Evolutionary conservation across 2,113 vertebrate species (phyloP), one percentile per base, ranked within the genome.

Genomic region (Collichthys lucidus): DNA sequence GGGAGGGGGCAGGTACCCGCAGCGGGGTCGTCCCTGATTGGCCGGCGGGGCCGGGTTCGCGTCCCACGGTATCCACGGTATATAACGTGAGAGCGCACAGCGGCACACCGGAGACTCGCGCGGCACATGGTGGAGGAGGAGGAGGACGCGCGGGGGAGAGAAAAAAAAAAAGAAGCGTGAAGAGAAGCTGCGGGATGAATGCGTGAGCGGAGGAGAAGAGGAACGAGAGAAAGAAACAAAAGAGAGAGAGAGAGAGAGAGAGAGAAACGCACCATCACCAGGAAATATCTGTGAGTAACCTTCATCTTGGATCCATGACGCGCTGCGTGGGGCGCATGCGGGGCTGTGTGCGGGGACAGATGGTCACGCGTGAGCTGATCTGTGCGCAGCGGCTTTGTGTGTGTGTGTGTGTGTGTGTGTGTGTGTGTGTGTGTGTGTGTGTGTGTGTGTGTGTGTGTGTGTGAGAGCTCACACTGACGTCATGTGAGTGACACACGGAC

Each of bases 261-360:
- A 46, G 22, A n/a, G 17, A 46, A 5, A 7, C 11, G 22, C 44
- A 2, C 20, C 52, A 2, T 20, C 35, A 1, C 16, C 35, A 1
- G 29, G 63, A 64, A 14, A 10, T 15, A 74, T 17, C 50, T 17
- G 86, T 88, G 74, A 88, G 86, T 84, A 60, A 17, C 63, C 61
- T 46, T 29, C 40, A 10, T 52, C 35, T 31, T 31, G 19, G 1
- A 17, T 40, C 26, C 72, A 49, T 52, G 1, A 4, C 8, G 64
- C 4, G 52, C 11, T 15, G 57, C 26, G 72, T 40, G 46, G 0
- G 9, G 52, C 64, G 29, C 53, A 24, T 66, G 74, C 64, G 44
- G 19, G 6, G 5, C 35, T 9, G 57, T 16, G 42, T 14, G 60
- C 11, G 16, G 4, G 60, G 60, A n/a, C 26, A 8, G 57, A 31